A percentile compares a stretch with the other conserved stretches of the same genome.
Evolutionary conservation across 2,113 vertebrate species (phyloP).

Genomic region (Pavo muticus): DNA sequence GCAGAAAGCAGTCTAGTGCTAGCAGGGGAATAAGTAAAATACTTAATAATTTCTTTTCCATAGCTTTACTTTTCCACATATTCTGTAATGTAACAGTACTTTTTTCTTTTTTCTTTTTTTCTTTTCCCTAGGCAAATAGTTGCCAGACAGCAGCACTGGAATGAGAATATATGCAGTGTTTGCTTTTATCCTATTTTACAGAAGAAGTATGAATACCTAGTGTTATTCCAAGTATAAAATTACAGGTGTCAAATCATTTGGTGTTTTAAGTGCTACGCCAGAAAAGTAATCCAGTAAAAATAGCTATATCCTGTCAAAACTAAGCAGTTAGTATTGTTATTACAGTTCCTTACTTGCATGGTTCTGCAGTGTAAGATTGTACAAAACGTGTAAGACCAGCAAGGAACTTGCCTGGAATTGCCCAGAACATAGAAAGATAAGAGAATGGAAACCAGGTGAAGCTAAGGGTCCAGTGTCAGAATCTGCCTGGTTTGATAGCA

Average conservation of each 20-base stretch:
- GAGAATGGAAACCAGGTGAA: neutral
- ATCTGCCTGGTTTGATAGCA: neutral
- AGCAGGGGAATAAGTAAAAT: conserved; percentile 23
- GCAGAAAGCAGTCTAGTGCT: conserved; percentile 25
- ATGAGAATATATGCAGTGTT: conserved; percentile 51
- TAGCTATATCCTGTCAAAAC: conserved; percentile 22
- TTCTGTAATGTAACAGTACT: conserved; percentile 48
- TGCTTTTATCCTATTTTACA: conserved; percentile 62
- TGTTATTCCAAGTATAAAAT: conserved; percentile 67
- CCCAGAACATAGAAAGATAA: neutral
- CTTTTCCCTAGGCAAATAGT: conserved; percentile 8
- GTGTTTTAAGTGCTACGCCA: conserved; percentile 44
- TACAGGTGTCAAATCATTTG: conserved; percentile 51
- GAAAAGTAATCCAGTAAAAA: conserved; percentile 59
- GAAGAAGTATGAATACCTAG: conserved; percentile 48
- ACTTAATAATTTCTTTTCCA: conserved; percentile 54
- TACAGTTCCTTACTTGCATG: neutral
- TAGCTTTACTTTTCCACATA: conserved; percentile 58
- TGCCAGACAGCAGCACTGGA: conserved; percentile 48
- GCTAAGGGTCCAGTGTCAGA: neutral
- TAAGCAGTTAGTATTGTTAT: neutral
- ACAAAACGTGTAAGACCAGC: neutral
- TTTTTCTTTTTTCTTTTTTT: neutral
- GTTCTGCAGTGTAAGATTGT: neutral
- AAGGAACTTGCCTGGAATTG: neutral